Percentiles rank a stretch among this genome's conserved stretches.
These are phyloP conservation scores for Drosophila mauritiana DNA, from an alignment of 1,140 invertebrate genomes.

Conservation along the genomic window DNA sequence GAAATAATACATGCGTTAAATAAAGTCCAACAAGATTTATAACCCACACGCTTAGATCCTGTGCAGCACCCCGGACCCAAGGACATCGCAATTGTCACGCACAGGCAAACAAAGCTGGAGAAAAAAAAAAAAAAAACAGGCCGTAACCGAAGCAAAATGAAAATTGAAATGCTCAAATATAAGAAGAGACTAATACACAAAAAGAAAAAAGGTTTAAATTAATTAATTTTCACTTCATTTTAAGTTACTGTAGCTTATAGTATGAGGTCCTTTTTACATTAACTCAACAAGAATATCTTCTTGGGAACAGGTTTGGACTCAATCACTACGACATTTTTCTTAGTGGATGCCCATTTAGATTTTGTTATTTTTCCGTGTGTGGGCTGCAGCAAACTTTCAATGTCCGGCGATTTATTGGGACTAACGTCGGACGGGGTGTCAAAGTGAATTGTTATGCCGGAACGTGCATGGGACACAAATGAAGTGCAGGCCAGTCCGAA, in stretches of 20 bases:
- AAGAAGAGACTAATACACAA: slow-evolving; percentile 31
- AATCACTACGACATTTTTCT: not conserved
- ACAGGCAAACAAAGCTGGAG: slow-evolving; percentile 46
- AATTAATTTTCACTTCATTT: not conserved
- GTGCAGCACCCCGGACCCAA: not conserved
- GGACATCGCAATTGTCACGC: slow-evolving; percentile 67
- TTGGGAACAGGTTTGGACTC: too few species aligned
- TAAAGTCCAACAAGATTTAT: slow-evolving; percentile 69
- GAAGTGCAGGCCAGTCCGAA: slow-evolving; percentile 59
- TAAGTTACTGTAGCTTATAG: too few species aligned
- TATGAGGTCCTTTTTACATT: too few species aligned
- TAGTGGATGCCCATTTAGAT: not conserved
- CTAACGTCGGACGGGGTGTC: slow-evolving; percentile 51
- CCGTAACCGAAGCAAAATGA: slow-evolving; percentile 41
- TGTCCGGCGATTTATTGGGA: slow-evolving; percentile 42
- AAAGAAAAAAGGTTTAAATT: not conserved
- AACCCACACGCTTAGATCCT: slow-evolving; percentile 28
- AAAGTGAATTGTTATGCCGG: slow-evolving; percentile 69
- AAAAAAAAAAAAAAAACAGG: slow-evolving; percentile 1
- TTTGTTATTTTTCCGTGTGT: slow-evolving; percentile 10
- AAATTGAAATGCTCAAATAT: slow-evolving; percentile 60
- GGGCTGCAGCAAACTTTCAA: slow-evolving; percentile 10
- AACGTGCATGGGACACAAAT: slow-evolving; percentile 70
- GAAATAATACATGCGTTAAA: slow-evolving; percentile 67
- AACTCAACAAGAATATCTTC: too few species aligned